phyloP scores from a whole-genome alignment of 2,888 invertebrate species.

The Ectemnius cavifrons region DNA sequence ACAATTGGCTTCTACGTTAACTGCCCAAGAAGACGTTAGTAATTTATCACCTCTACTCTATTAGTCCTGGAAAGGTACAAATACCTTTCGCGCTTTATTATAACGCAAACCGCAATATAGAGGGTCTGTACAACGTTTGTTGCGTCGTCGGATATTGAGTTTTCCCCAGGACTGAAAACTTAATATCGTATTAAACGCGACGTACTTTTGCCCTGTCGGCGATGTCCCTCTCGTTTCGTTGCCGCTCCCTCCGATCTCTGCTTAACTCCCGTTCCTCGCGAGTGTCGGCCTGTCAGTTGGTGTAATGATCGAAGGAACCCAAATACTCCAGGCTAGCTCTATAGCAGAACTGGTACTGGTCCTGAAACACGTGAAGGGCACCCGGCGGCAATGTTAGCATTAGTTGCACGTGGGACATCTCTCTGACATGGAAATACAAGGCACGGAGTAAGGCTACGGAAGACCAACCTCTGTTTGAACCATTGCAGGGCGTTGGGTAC shows the following conservation, averaged over 20 bases:
- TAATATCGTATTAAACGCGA: constrained; percentile 69
- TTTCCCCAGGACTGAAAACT: constrained; percentile 7
- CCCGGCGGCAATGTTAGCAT: too few species aligned
- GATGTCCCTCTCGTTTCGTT: constrained; percentile 67
- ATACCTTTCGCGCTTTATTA: constrained; percentile 34
- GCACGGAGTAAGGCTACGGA: too few species aligned
- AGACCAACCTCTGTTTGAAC: constrained; percentile 96
- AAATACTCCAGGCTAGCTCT: constrained; percentile 98
- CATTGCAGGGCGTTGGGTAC: constrained; percentile 99
- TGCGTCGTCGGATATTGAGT: constrained; percentile 9
- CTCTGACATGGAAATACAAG: too few species aligned
- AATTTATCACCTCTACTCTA: constrained; percentile 47
- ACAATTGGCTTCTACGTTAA: constrained; percentile 50
- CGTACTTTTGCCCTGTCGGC: constrained; percentile 75
- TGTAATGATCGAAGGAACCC: constrained; percentile 98
- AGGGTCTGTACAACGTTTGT: not conserved
- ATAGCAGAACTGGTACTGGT: constrained; percentile 99
- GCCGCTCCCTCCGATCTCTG: constrained; percentile 67
- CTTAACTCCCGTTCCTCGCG: constrained; percentile 72
- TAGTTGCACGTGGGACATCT: too few species aligned
- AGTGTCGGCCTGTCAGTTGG: constrained; percentile 84
- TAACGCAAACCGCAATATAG: constrained; percentile 21
- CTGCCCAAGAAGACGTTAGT: constrained; percentile 40
- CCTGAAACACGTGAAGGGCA: constrained; percentile 82
- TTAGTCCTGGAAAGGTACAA: constrained; percentile 60